Conservation (phyloP, 2,113 vertebrate species). For the Loxodonta africana region DNA sequence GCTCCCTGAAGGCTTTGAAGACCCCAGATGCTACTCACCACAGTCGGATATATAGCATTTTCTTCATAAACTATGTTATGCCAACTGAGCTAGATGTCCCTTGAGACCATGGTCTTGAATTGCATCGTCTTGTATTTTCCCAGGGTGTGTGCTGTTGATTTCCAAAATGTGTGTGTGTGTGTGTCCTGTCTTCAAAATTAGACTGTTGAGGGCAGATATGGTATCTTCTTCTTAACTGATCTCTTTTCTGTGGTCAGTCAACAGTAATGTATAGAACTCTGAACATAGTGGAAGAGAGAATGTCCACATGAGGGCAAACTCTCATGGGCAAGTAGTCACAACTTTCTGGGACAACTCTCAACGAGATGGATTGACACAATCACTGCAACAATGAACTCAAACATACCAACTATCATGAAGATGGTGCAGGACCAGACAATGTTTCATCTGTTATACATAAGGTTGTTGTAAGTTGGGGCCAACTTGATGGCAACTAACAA, state of each 20-base stretch:
- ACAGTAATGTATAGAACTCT: background rate
- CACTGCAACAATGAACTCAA: background rate
- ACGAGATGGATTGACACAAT: background rate
- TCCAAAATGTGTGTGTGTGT: background rate
- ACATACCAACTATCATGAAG: background rate
- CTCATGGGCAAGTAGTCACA: background rate
- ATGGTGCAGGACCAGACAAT: no score
- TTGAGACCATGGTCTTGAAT: no score
- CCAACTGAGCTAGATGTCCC: no score
- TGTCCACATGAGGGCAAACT: background rate
- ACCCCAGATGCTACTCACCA: no score
- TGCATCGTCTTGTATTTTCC: background rate
- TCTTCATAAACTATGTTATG: no score
- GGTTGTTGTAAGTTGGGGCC: background rate
- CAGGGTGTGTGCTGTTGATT: background rate
- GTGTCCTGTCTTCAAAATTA: conserved; percentile 4
- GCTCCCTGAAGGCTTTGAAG: no score
- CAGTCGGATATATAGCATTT: no score
- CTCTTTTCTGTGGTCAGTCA: background rate
- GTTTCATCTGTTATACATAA: background rate
- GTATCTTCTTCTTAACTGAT: background rate
- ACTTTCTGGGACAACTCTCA: background rate
- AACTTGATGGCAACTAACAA: background rate
- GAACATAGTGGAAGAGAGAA: background rate
- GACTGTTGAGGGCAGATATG: background rate